A percentile compares a stretch with the other conserved stretches of the same genome.
phyloP scores from a whole-genome alignment of 2,113 vertebrate genomes.

The Menura novaehollandiae region DNA sequence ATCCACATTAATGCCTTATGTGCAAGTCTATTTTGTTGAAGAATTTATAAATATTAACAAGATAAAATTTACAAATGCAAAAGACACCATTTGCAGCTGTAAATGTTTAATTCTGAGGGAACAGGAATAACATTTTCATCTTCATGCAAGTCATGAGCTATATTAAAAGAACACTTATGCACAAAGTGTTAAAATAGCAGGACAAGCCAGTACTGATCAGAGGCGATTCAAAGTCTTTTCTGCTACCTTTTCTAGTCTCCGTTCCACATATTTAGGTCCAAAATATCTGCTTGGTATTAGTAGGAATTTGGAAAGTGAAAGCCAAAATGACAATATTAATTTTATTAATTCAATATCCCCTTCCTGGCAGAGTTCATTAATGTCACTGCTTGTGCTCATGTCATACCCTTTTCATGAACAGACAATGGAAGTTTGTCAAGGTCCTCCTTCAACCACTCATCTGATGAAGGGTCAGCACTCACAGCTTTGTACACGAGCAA shows the following conservation, averaged over 20 bases:
- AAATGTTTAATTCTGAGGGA: slow-evolving; percentile 33
- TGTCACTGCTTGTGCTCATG: background rate
- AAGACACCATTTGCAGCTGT: slow-evolving; percentile 2
- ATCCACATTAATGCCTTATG: background rate
- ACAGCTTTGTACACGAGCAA: background rate
- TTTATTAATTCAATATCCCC: background rate
- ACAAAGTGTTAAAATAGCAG: background rate
- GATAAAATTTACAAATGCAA: background rate
- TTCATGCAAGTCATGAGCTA: background rate
- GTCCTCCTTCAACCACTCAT: background rate
- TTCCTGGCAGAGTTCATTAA: background rate
- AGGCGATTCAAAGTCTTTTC: background rate
- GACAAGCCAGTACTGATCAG: background rate
- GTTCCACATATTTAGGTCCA: background rate
- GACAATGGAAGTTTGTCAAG: background rate
- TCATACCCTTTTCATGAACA: background rate
- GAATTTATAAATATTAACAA: slow-evolving; percentile 38
- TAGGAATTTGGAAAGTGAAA: background rate
- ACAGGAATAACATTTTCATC: background rate
- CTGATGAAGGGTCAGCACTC: background rate
- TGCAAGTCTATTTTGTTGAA: background rate
- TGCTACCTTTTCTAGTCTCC: background rate
- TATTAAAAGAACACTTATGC: background rate
- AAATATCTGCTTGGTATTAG: background rate
- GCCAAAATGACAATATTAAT: background rate